These are phyloP conservation scores for Empidonax traillii DNA, from an alignment of 2,113 vertebrate genomes.

Conservation along the genomic window DNA sequence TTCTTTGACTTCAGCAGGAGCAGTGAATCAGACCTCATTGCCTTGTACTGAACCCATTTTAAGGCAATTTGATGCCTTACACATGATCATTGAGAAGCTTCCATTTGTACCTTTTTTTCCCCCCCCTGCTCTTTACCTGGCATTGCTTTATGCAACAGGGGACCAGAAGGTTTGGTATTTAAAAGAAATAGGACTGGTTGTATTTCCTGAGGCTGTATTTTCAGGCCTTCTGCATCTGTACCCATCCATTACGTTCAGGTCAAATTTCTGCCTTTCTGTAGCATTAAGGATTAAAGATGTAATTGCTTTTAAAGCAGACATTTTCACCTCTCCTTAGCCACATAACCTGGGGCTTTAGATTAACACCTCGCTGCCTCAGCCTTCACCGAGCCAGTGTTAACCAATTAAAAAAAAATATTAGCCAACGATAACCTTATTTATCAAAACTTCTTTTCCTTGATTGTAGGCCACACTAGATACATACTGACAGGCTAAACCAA, in stretches of 20 bases:
- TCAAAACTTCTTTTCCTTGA: background rate
- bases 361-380: background rate
- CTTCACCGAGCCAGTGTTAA: background rate
- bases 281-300: background rate
- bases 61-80: background rate
- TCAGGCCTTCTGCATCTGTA: background rate
- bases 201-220: background rate
- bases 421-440: background rate
- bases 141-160: background rate
- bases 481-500: background rate
- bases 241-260: background rate
- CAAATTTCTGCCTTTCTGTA: background rate
- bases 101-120: background rate
- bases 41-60: background rate
- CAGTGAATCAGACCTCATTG: slow-evolving; percentile 34
- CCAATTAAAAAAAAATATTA: background rate
- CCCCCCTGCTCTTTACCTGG: background rate
- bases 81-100: background rate
- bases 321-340: background rate
- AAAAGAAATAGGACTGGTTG: background rate
- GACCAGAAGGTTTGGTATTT: background rate
- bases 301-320: background rate
- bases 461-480: background rate
- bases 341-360: background rate
- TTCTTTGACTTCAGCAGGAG: slow-evolving; percentile 38